Conservation (phyloP, 1,140 invertebrate species). For the Drosophila malerkotliana region DNA sequence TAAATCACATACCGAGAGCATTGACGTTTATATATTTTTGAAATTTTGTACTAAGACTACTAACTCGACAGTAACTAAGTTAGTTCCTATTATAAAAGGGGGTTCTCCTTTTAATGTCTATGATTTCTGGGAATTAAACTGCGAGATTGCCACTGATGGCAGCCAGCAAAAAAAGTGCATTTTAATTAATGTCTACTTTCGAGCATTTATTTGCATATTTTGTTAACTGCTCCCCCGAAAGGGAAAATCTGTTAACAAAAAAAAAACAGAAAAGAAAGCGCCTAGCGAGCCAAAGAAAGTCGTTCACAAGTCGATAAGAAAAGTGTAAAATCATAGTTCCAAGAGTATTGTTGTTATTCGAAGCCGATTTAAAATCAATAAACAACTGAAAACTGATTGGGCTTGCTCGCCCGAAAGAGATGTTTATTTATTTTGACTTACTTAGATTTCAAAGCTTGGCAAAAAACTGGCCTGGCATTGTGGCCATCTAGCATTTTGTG, state of each 20-base stretch:
- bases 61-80: not conserved
- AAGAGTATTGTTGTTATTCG: slow-evolving; percentile 12
- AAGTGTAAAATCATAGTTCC: slow-evolving; percentile 1
- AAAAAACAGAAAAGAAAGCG: not conserved
- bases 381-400: slow-evolving; percentile 13
- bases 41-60: not conserved
- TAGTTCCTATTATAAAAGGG: not conserved
- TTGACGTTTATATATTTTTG: not conserved
- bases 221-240: not conserved
- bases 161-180: not conserved
- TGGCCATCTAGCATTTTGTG: slow-evolving; percentile 8
- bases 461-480: not conserved
- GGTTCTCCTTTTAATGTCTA: not conserved
- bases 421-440: slow-evolving; percentile 34
- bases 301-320: not conserved
- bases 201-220: not conserved
- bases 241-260: not conserved
- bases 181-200: slow-evolving; percentile 2
- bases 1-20: not conserved
- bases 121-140: not conserved
- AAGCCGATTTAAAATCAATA: slow-evolving; percentile 30
- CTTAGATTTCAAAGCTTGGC: slow-evolving; percentile 13
- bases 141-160: not conserved
- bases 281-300: slow-evolving; percentile 4
- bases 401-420: slow-evolving; percentile 1